Base-by-base conservation (phyloP, 2,888 invertebrate genomes). In the Prosopocoilus inquinatus region DNA sequence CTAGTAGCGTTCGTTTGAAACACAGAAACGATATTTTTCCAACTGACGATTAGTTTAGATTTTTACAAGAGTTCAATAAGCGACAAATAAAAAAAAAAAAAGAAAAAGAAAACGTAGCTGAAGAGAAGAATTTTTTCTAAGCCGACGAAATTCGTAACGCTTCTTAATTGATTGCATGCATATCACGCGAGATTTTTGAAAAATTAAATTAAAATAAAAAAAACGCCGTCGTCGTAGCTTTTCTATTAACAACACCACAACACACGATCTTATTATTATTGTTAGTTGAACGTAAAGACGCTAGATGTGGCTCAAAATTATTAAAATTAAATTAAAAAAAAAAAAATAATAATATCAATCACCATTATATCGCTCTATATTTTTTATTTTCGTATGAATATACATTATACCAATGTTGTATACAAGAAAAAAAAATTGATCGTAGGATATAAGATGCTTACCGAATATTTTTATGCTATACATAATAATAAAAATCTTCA, bases 1-100 rank as follows among this genome's bases (percentile, higher is more conserved):
- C 64, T 66, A 62, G 65, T 69, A 70, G 70, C 67, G 57, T 67
- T 71, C 68, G 69, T 65, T n/a, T n/a, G 57, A 62, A 60, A 64
- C 60, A 64, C 59, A 60, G 57, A 59, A 47, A 55, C 41, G 36
- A 65, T 72, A 72, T 74, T 72, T 74, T 74, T 73, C 65, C 71
- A 74, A 28, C 7, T 59, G 68, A 69, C 59, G 68, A 69, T 72
- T 71, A 72, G 70, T 70, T 66, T 64, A 66, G 65, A 58, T 67
- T 67, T 71, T 59, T 64, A 61, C 54, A 20, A 56, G 53, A 41
- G 41, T 41, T 41, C 41, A 41, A 41, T 16, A 41, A 41, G 16
- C 41, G 41, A 41, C 41, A 41, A 41, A 41, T 41, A 41, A 41
- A 41, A n/a, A n/a, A n/a, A n/a, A n/a, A n/a, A n/a, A n/a, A n/a